Conservation (phyloP, 2,888 invertebrate genomes). For the Callinectes sapidus region DNA sequence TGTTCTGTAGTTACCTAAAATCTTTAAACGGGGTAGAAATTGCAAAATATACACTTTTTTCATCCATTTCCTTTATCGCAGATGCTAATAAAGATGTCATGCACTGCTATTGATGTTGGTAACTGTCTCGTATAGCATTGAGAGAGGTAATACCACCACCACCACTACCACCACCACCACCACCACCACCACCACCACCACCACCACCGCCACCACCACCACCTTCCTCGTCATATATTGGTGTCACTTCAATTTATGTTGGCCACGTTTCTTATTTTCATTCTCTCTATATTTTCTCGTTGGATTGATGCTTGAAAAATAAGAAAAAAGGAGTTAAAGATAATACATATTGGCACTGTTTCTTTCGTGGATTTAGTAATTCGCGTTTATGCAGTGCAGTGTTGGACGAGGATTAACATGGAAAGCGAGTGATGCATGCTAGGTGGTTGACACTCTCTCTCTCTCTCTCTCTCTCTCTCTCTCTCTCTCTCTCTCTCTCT, state of each 20-base stretch:
- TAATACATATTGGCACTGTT: not conserved
- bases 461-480: conserved; percentile 21
- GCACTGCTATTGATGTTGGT: too few species aligned
- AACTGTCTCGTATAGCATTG: too few species aligned
- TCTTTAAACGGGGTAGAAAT: too few species aligned
- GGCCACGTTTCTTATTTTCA: not conserved
- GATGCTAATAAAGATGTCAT: too few species aligned
- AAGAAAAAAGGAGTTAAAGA: not conserved
- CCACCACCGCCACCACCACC: not conserved
- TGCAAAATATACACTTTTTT: too few species aligned
- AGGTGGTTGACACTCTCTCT: not conserved
- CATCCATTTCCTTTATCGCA: too few species aligned
- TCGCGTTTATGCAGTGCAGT: not conserved
- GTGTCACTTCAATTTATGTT: not conserved
- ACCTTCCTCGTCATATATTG: not conserved
- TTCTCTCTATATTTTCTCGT: not conserved
- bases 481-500: conserved; percentile 25
- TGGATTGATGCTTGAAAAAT: not conserved
- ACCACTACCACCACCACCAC: not conserved
- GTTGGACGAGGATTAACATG: not conserved
- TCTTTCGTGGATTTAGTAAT: not conserved
- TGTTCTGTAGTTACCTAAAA: too few species aligned
- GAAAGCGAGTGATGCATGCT: not conserved
- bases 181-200: not conserved
- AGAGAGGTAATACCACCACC: not conserved